A percentile compares a stretch with the other conserved stretches of the same genome.
Conservation (phyloP, 2,888 invertebrate species). For the Bembecia ichneumoniformis region DNA sequence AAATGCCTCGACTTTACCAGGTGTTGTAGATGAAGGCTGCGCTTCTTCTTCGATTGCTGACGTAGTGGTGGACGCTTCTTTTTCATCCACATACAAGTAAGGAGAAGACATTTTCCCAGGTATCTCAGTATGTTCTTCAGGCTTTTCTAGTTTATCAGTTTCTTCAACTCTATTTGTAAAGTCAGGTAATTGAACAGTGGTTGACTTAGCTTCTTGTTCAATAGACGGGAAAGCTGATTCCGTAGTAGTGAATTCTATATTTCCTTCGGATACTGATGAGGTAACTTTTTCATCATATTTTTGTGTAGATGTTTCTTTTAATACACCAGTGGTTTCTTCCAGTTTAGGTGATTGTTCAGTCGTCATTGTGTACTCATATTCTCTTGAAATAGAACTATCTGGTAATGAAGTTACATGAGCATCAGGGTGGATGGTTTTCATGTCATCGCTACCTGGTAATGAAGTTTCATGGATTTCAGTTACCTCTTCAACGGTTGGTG, state of each 20-base stretch:
- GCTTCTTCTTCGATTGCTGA: neutral
- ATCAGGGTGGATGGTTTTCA: neutral
- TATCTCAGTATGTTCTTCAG: constrained; percentile 2
- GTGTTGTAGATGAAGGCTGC: neutral
- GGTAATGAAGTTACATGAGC: neutral
- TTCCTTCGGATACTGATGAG: constrained; percentile 1
- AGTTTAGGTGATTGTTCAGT: constrained; percentile 18
- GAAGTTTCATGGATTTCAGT: neutral
- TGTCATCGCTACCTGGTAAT: neutral
- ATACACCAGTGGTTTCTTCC: constrained; percentile 12
- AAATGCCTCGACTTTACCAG: constrained; percentile 2
- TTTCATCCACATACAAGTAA: neutral
- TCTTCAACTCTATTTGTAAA: constrained; percentile 2
- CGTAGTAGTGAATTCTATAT: constrained; percentile 14
- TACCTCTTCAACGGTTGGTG: too few species aligned
- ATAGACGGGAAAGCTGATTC: constrained; percentile 6
- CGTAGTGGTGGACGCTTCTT: neutral
- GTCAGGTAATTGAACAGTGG: constrained; percentile 7
- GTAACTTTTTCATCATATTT: constrained; percentile 9
- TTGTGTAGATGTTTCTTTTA: constrained; percentile 9
- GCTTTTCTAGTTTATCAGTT: constrained; percentile 5
- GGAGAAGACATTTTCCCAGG: neutral
- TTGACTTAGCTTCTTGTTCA: constrained; percentile 5
- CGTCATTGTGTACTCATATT: constrained; percentile 17
- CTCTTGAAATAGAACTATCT: constrained; percentile 6